Percentiles rank a stretch among this genome's conserved stretches.
Evolutionary conservation across 1,140 invertebrate genomes (phyloP).

Genomic region (Saxidomus purpurata): DNA sequence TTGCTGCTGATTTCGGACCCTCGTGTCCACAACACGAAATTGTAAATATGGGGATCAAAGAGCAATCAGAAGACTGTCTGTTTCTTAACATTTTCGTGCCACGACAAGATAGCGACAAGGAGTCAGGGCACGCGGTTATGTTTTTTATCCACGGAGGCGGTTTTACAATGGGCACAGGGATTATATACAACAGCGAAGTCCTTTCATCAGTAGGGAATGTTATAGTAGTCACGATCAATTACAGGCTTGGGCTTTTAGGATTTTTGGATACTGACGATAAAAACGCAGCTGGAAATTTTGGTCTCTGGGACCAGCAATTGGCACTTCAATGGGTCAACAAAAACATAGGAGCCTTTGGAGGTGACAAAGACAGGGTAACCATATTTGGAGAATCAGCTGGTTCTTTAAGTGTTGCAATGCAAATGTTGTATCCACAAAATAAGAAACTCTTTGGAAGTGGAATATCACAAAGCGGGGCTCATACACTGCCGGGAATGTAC

Average conservation of each 20-base stretch:
- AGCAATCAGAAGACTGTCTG: conserved; percentile 93
- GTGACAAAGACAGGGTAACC: conserved; percentile 74
- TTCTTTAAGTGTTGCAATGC: conserved; percentile 28
- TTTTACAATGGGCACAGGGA: conserved; percentile 72
- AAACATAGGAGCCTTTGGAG: conserved; percentile 79
- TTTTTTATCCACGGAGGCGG: conserved; percentile 76
- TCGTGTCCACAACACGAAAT: conserved; percentile 55
- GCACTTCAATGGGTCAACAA: conserved; percentile 87
- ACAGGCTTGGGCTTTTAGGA: conserved; percentile 86
- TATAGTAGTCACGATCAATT: conserved; percentile 88
- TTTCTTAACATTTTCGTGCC: conserved; percentile 97
- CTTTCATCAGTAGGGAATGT: conserved; percentile 84
- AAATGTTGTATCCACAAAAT: conserved; percentile 61
- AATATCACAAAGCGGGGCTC: conserved; percentile 70
- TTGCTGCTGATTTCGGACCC: conserved; percentile 62
- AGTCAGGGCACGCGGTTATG: conserved; percentile 61
- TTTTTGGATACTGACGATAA: conserved; percentile 89
- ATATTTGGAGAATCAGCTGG: conserved; percentile 78
- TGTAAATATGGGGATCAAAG: background rate
- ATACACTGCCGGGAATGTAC: background rate
- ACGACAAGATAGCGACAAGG: conserved; percentile 19
- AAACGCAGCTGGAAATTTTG: conserved; percentile 76
- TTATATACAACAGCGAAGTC: conserved; percentile 75
- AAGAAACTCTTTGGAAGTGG: conserved; percentile 80
- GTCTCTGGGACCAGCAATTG: conserved; percentile 62